Percentiles rank a stretch among this genome's conserved stretches.
Conservation (phyloP, 2,888 invertebrate species). For the Drosophila tripunctata region DNA sequence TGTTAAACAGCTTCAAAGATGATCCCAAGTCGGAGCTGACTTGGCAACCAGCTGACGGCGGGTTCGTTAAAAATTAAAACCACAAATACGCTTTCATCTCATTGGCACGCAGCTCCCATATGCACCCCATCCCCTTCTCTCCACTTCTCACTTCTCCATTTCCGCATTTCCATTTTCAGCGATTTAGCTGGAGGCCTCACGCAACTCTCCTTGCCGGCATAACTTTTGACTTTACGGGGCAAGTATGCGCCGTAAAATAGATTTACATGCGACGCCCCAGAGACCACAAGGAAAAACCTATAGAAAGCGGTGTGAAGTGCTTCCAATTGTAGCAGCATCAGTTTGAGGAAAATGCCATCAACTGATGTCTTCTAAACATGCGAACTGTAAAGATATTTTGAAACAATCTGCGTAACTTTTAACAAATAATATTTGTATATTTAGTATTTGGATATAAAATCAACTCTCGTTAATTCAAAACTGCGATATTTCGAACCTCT, state of each 20-base stretch:
- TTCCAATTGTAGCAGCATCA: conserved; percentile 8
- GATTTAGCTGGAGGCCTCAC: conserved; percentile 67
- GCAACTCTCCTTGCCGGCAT: conserved; percentile 58
- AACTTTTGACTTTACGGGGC: conserved; percentile 56
- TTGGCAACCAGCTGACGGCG: conserved; percentile 8
- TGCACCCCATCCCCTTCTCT: neutral
- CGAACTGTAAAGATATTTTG: neutral
- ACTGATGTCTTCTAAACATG: conserved; percentile 6
- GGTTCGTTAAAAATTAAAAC: conserved; percentile 75
- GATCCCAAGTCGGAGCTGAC: conserved; percentile 21
- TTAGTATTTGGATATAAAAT: too few species aligned
- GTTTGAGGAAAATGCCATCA: neutral
- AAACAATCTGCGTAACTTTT: too few species aligned
- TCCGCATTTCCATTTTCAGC: conserved; percentile 32
- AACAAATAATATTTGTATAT: too few species aligned
- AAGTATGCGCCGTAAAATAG: conserved; percentile 45
- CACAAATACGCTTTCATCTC: conserved; percentile 42
- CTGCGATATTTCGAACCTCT: neutral
- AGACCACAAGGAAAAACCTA: conserved; percentile 32
- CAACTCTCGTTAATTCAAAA: too few species aligned
- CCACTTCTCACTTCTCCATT: conserved; percentile 6
- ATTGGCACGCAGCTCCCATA: conserved; percentile 27
- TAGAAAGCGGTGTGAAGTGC: neutral
- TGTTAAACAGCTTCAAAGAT: conserved; percentile 45
- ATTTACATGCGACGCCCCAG: conserved; percentile 70